Base-by-base conservation (phyloP, 1,140 invertebrate genomes). In the Anoplolepis gracilipes region DNA sequence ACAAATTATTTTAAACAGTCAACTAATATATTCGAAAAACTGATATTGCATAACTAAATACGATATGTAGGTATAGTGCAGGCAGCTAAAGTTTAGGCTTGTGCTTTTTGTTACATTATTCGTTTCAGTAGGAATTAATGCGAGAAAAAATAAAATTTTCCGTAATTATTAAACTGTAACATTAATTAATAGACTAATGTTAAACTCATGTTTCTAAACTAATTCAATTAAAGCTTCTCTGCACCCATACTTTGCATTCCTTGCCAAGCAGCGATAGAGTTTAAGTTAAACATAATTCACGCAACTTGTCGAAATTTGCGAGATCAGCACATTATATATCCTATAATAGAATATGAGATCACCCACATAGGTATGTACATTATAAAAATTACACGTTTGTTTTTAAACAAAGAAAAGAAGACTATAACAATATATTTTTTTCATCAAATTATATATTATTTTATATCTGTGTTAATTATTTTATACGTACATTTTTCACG, bases 171-270 rank as follows among this genome's bases (percentile, higher is more conserved):
- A 64, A 28, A 62, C 77, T 59, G 59, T 69, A 81, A 77, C 75
- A 85, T 89, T 88, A 89, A 89, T 89, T 89, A 89, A 64, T 53
- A 28, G 85, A 84, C 84, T 77, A 88, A 89, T 88, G 88, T 89
- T 88, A 89, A 77, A 86, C 62, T 77, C n/a, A 39, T 65, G 75
- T 88, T 88, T 73, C 76, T 73, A 84, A 88, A 88, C 84, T 88
- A 89, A 89, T 88, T 89, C 82, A 88, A 89, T 89, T 88, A 88
- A 89, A 88, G 65, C 62, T 46, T 10, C 3, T 67, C 30, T 70
- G 28, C 61, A 62, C 61, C 42, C 72, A 65, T 57, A 72, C 84
- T 76, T 77, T 55, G 69, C 16, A 46, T 46, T 70, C 77, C 65
- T 81, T 72, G 36, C 65, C 67, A 82, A 82, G 72, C 67, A 82